These are phyloP conservation scores for Fragum whitleyi DNA, from an alignment of 2,888 invertebrate genomes.

Conservation along the genomic window DNA sequence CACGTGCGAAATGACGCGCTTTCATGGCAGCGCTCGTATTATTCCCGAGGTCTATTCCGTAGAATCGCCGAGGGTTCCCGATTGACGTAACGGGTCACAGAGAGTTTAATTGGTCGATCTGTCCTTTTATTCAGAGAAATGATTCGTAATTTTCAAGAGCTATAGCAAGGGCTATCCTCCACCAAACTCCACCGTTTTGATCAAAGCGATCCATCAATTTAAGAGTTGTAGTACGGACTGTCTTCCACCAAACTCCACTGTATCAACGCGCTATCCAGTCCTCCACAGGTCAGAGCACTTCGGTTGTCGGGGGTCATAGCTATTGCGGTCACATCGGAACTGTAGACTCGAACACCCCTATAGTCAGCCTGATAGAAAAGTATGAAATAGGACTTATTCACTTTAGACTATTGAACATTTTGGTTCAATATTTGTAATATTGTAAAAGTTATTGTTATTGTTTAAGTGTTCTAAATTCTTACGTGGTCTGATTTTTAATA, in stretches of 20 bases:
- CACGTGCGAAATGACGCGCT: too few species aligned
- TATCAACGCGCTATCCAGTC: constrained; percentile 95
- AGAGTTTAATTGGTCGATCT: too few species aligned
- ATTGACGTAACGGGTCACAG: too few species aligned
- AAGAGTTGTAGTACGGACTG: neutral
- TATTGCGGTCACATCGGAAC: constrained; percentile 91
- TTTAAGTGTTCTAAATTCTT: neutral
- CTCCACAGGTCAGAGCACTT: constrained; percentile 93
- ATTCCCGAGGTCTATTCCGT: too few species aligned
- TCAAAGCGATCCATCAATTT: constrained; percentile 90
- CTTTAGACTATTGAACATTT: too few species aligned
- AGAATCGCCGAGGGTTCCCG: too few species aligned
- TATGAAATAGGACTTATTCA: too few species aligned
- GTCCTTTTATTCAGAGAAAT: too few species aligned
- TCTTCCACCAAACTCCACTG: constrained; percentile 88
- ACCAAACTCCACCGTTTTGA: constrained; percentile 91
- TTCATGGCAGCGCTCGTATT: too few species aligned
- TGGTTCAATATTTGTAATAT: too few species aligned
- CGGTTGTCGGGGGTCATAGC: constrained; percentile 95
- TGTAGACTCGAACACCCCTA: constrained; percentile 95
- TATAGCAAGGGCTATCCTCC: constrained; percentile 45
- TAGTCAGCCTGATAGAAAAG: constrained; percentile 88
- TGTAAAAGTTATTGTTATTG: neutral
- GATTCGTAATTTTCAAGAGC: too few species aligned
- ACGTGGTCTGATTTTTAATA: too few species aligned